Base-by-base conservation (phyloP, 2,888 invertebrate species). In the Heteromurus nitidus region DNA sequence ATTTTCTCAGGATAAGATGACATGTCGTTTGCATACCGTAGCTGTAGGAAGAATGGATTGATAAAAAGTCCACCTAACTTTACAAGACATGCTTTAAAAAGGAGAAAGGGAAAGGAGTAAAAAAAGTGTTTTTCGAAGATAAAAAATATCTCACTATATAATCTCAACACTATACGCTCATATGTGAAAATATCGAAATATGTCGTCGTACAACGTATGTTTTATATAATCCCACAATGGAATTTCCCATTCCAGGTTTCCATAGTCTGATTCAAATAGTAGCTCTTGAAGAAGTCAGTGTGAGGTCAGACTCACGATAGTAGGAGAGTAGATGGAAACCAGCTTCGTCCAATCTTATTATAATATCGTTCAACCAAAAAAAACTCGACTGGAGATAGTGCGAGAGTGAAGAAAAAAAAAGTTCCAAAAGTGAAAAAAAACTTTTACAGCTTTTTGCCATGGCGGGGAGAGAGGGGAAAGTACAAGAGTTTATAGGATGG, bases 201-300 rank as follows among this genome's bases (percentile, higher is more conserved):
- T 36, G 13, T 36, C n/a, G n/a, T n/a, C n/a, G n/a, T n/a, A n/a
- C n/a, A n/a, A 36, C 13, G 36, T 36, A 47, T 47, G 16, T 47
- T 47, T 3, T 47, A n/a, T 47, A n/a, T 55, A 62, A 62, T 62
- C 31, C 62, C 31, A 31, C 62, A 2, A 62, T 62, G 31, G 31
- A 18, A 62, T 62, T 24, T 62, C 18, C 58, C 9, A 28, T 31
- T n/a, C n/a, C n/a, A n/a, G 16, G 7, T 62, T 58, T 58, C 58
- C 20, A 9, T 13, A 36, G 13, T 9, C 36, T 47, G 47, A 22
- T 24, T n/a, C n/a, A n/a, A n/a, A n/a, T n/a, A n/a, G n/a, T n/a
- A n/a, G n/a, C n/a, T n/a, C n/a, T n/a, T n/a, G n/a, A n/a, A n/a
- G n/a, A n/a, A n/a, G n/a, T n/a, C n/a, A n/a, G n/a, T n/a, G n/a